Conservation (phyloP, 2,113 vertebrate species). For the Prochilodus magdalenae region DNA sequence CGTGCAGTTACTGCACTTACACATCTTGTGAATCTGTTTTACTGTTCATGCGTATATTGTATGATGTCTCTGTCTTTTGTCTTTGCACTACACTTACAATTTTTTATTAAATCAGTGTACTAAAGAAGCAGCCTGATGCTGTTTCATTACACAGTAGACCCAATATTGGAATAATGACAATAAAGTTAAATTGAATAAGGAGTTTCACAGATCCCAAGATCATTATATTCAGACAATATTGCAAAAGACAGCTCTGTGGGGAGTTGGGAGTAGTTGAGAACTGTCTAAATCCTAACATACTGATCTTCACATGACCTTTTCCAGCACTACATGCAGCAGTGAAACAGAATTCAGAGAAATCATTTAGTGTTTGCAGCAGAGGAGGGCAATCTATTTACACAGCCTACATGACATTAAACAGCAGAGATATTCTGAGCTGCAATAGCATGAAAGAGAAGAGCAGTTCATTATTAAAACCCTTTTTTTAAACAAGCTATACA, state of each 20-base stretch:
- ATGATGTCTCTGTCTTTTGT: no score
- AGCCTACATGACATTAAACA: conserved; percentile 24
- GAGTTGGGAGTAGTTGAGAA: background rate
- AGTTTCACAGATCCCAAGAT: no score
- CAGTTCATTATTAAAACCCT: conserved; percentile 16
- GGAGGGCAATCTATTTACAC: conserved; percentile 23
- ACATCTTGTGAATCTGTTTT: no score
- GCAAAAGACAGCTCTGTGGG: background rate
- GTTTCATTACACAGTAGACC: no score
- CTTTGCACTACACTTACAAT: no score
- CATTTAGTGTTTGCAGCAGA: background rate
- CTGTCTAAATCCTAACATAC: conserved; percentile 18
- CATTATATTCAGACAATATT: background rate
- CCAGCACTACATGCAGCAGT: background rate
- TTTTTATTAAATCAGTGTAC: no score
- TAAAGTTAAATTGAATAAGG: no score
- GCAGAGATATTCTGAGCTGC: conserved; percentile 17
- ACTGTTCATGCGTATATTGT: no score
- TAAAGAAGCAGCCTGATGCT: no score
- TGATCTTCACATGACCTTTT: conserved; percentile 12
- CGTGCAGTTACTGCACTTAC: no score
- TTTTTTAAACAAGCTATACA: conserved; percentile 16
- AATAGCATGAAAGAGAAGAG: background rate
- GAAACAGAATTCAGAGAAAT: background rate
- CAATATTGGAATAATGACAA: no score